Base-by-base conservation (phyloP, 2,797 vertebrate species). In the Falco peregrinus region DNA sequence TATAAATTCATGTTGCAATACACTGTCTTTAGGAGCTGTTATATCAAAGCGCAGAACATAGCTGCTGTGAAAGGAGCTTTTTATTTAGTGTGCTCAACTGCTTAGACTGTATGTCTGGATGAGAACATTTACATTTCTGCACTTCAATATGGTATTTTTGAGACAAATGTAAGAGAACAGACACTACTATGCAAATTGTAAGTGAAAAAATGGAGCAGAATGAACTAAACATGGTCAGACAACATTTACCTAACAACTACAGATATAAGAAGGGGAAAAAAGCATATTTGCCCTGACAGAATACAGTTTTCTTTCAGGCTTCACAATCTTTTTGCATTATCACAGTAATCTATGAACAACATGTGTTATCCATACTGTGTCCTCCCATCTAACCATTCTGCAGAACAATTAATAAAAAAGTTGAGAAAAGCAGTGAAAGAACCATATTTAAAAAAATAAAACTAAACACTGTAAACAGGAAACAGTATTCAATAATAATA, bases 191-290 rank as follows among this genome's bases (percentile, higher is more conserved):
- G 86, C 64, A 95, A 94, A 69, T 20, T 73, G 5, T 47, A 87
- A 96, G 51, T n/a, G 57, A 56, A 88, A 95, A 92, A 95, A 84
- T 53, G 43, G 75, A 93, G 65, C 71, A 95, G 67, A 94, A 91
- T 63, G 59, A 96, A 60, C 37, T 53, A 83, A 96, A 89, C 10
- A 6, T 51, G 63, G 90, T 74, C 65, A 89, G 77, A 76, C 71
- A 88, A 95, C 60, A 81, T 63, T 87, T 85, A 90, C 59, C 78
- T 92, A 93, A 79, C 28, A 91, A 78, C 84, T 63, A 89, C 26
- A 90, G 77, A 93, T 68, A 76, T 41, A 92, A 87, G 17, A 51
- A 73, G 41, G 39, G 45, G 43, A 20, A 77, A 71, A 94, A 87
- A 84, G 54, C 37, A 11, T 47, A 78, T 87, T 60, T 95, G 82